Conservation (phyloP, 2,113 vertebrate species). For the Bubo blakistoni region DNA sequence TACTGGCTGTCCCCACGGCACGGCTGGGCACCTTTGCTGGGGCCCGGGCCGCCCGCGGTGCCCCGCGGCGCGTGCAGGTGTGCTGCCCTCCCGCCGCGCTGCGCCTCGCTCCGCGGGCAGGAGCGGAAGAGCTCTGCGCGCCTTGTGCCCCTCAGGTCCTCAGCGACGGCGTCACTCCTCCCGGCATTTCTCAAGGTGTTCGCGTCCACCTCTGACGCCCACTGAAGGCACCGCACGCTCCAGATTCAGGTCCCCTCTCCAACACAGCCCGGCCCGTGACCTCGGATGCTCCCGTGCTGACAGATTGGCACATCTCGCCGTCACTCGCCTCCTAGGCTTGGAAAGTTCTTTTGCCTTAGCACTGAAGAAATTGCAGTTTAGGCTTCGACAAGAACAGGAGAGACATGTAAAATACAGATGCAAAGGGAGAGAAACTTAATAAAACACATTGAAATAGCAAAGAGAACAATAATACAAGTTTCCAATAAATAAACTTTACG, state of each 20-base stretch:
- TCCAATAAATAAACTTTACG: neutral
- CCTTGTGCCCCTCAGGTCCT: neutral
- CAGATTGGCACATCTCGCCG: neutral
- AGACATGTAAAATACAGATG: neutral
- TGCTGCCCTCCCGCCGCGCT: rapidly evolving
- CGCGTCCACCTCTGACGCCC: neutral
- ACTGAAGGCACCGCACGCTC: neutral
- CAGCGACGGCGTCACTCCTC: rapidly evolving
- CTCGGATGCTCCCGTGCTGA: neutral
- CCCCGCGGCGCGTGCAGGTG: too few species aligned
- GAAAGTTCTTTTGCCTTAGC: neutral
- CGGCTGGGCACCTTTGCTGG: too few species aligned
- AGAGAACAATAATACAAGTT: neutral
- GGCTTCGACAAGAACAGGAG: neutral
- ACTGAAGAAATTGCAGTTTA: neutral
- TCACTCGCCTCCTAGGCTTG: neutral
- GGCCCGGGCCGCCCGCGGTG: too few species aligned
- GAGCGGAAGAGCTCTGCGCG: neutral
- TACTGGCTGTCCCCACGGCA: neutral
- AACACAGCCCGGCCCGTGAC: neutral
- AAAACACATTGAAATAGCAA: neutral
- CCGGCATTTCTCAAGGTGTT: neutral
- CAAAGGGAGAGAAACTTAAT: neutral
- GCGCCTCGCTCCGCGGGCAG: neutral
- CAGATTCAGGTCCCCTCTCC: neutral